These are phyloP conservation scores for Nyctalus aviator DNA, from an alignment of 2,797 vertebrate genomes.

Conservation along the genomic window DNA sequence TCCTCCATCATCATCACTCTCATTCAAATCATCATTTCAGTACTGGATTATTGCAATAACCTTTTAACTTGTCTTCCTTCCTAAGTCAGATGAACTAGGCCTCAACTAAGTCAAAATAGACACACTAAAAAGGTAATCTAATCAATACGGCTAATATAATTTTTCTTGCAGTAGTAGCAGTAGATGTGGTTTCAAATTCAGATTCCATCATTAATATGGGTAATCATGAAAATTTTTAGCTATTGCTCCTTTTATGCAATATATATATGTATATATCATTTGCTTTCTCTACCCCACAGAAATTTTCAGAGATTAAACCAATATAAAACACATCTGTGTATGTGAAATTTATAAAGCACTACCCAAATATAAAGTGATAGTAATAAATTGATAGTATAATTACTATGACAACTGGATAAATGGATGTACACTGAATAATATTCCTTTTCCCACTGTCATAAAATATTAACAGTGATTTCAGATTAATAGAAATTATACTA, in stretches of 20 bases:
- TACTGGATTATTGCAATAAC: background rate
- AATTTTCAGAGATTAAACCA: slow-evolving; percentile 29
- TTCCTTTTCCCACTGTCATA: slow-evolving; percentile 7
- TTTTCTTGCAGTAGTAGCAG: background rate
- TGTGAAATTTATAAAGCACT: slow-evolving; percentile 17
- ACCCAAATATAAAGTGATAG: slow-evolving; percentile 4
- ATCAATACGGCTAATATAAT: background rate
- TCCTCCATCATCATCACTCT: background rate
- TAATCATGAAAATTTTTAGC: background rate
- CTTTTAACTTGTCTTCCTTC: background rate
- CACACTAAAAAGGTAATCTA: background rate
- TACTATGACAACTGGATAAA: background rate
- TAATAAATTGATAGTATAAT: background rate
- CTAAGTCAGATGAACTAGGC: background rate
- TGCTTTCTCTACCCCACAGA: background rate
- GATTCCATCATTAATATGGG: background rate
- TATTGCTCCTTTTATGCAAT: background rate
- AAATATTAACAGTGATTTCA: slow-evolving; percentile 33
- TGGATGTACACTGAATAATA: background rate
- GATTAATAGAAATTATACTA: slow-evolving; percentile 69
- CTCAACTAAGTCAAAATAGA: background rate
- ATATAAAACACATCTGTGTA: background rate
- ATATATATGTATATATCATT: background rate
- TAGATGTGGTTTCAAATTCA: slow-evolving; percentile 22
- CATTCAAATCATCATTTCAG: background rate